phyloP scores from a whole-genome alignment of 2,888 invertebrate genomes.

The Cecidostiba fungosa region DNA sequence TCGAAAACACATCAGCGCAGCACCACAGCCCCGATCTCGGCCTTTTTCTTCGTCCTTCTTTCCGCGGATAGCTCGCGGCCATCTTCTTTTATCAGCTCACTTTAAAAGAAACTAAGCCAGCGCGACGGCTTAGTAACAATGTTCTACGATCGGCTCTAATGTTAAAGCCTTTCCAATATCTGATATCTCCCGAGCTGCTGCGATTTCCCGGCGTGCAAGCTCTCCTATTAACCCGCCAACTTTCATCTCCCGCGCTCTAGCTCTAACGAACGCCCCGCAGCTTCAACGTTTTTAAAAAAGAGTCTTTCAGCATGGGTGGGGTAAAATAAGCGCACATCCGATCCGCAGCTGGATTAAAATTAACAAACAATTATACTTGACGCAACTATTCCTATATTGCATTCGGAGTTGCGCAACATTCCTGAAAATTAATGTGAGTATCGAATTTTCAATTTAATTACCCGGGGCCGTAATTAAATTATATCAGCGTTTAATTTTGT shows the following conservation, averaged over 20 bases:
- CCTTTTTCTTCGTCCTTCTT: constrained; percentile 57
- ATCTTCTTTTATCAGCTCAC: constrained; percentile 54
- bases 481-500: not conserved
- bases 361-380: too few relatives aligned
- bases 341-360: too few relatives aligned
- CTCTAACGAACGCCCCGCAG: not conserved
- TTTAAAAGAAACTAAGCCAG: constrained; percentile 65
- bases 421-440: too few relatives aligned
- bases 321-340: too few relatives aligned
- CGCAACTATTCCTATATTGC: too few relatives aligned
- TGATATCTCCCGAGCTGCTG: constrained; percentile 65
- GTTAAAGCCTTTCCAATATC: constrained; percentile 76
- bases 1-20: constrained; percentile 72
- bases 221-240: constrained; percentile 45
- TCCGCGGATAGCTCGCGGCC: not conserved
- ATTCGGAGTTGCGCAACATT: too few relatives aligned
- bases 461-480: not conserved
- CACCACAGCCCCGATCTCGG: constrained; percentile 51
- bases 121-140: constrained; percentile 71
- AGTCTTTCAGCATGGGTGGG: too few relatives aligned
- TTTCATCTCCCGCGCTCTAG: constrained; percentile 40
- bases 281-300: not conserved
- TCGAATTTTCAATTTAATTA: too few relatives aligned
- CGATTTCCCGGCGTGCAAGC: constrained; percentile 63
- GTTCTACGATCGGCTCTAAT: constrained; percentile 70